These are phyloP conservation scores for Tor tambroides DNA, from an alignment of 2,113 vertebrate genomes.

Conservation along the genomic window DNA sequence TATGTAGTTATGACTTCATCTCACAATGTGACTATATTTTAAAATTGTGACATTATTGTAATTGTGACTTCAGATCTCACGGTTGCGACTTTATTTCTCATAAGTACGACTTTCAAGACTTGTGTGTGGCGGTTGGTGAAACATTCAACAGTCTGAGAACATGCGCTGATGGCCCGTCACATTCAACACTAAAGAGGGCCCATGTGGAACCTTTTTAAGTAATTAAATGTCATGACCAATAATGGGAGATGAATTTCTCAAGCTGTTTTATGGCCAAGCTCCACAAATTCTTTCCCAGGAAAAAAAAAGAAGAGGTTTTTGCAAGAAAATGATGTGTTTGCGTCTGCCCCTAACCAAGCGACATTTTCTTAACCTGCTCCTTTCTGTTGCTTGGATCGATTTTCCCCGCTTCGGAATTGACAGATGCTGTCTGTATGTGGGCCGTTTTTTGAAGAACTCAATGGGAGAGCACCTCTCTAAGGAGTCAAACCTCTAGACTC, in stretches of 20 bases:
- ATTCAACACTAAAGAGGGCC: constrained; percentile 22
- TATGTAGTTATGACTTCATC: too few species aligned
- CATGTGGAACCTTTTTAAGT: constrained; percentile 58
- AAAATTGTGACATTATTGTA: not conserved
- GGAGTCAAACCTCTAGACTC: constrained; percentile 40
- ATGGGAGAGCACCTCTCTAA: constrained; percentile 44
- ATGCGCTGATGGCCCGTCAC: constrained; percentile 9
- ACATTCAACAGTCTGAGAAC: constrained; percentile 16
- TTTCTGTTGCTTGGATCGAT: constrained; percentile 61
- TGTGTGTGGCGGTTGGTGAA: not conserved
- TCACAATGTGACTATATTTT: too few species aligned
- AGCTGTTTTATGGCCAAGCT: constrained; percentile 33
- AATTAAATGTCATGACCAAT: constrained; percentile 58
- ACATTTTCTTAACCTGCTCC: constrained; percentile 58
- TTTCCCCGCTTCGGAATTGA: constrained; percentile 59
- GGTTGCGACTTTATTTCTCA: not conserved
- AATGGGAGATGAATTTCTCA: constrained; percentile 42
- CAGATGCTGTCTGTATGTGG: constrained; percentile 52
- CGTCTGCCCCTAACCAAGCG: constrained; percentile 48
- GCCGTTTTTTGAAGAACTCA: constrained; percentile 44
- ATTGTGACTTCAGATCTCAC: not conserved
- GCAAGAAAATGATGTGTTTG: constrained; percentile 33
- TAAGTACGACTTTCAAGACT: not conserved
- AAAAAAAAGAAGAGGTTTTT: not conserved
- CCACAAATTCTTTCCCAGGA: not conserved